A percentile compares a stretch with the other conserved stretches of the same genome.
These are phyloP conservation scores for Halocynthia aurantium DNA, from an alignment of 23 tunicate genomes.

Conservation along the genomic window DNA sequence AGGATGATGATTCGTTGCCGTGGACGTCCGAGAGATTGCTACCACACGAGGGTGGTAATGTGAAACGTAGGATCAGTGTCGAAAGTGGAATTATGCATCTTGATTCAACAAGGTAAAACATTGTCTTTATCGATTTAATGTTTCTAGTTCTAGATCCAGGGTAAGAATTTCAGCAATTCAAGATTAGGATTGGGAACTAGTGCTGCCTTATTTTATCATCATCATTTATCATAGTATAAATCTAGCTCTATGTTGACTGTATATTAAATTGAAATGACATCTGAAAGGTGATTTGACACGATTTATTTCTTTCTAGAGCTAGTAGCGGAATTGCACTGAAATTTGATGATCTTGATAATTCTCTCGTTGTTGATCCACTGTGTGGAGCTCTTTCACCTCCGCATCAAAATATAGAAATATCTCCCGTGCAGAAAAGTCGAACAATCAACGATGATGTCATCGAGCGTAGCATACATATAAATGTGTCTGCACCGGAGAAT, in stretches of 20 bases:
- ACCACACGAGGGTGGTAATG: neutral
- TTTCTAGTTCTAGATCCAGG: too few species aligned
- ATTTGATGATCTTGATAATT: constrained; percentile 7
- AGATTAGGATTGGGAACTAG: too few species aligned
- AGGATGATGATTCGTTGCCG: constrained; percentile 23
- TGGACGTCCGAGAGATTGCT: neutral
- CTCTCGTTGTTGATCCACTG: neutral
- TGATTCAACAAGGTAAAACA: constrained; percentile 47
- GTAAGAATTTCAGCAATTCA: too few species aligned
- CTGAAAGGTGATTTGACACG: too few species aligned
- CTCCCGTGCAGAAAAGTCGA: neutral
- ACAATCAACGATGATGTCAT: neutral
- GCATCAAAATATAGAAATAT: neutral
- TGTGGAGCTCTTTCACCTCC: constrained; percentile 3
- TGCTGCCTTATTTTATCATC: too few species aligned
- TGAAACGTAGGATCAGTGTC: constrained; percentile 36
- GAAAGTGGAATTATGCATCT: constrained; percentile 77
- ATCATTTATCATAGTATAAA: too few species aligned
- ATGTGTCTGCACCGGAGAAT: constrained; percentile 9
- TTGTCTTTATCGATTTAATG: too few species aligned
- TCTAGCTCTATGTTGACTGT: too few species aligned
- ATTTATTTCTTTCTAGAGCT: neutral
- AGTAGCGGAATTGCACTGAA: constrained; percentile 2
- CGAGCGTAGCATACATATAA: neutral
- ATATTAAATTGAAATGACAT: too few species aligned